Evolutionary conservation across 1,140 invertebrate genomes (phyloP), one percentile per base, ranked within the genome.

Genomic region (Battus philenor): DNA sequence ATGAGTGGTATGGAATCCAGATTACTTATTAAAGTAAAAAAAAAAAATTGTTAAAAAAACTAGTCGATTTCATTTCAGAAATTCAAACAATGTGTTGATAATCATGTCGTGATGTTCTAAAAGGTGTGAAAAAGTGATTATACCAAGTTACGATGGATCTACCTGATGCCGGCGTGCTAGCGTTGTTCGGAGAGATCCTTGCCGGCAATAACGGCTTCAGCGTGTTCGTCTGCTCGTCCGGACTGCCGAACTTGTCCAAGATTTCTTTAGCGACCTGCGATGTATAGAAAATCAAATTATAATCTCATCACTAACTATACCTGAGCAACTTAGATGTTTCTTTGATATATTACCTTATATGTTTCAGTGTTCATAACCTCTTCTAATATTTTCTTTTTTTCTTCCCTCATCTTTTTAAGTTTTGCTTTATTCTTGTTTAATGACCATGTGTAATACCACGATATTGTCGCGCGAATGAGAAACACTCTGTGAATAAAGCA

Each of bases 281-380:
- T 34, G 11, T 5, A 13, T 17, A 24, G 9, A 20, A n/a, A 24
- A 3, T 39, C 16, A 0, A 7, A 16, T 10, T 5, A 4, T 4
- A 17, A 17, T 6, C 18, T 20, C 18, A 6, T 20, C 18, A 20
- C 18, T 20, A 20, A 20, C 6, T 20, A 20, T 20, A 20, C 2
- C n/a, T 20, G 6, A 20, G 6, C 18, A 6, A 20, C 2, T 20
- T 20, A 2, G 6, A 20, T 20, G 2, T 20, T 20, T 20, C 2
- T 20, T 20, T 20, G 18, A 20, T 2, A 3, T 20, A 11, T 41
- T 64, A 97, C 95, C 87, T 98, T 99, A 78, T 98, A 99, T 1
- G 96, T 98, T 87, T 99, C 97, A 32, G 92, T 99, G 73, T 99
- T 97, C 90, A 96, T 98, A 18, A 99, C 97, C 80, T 97, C 93